Percentiles rank a stretch among this genome's conserved stretches.
phyloP scores from a whole-genome alignment of 1,140 invertebrate species.

The Drosophila punjabiensis region DNA sequence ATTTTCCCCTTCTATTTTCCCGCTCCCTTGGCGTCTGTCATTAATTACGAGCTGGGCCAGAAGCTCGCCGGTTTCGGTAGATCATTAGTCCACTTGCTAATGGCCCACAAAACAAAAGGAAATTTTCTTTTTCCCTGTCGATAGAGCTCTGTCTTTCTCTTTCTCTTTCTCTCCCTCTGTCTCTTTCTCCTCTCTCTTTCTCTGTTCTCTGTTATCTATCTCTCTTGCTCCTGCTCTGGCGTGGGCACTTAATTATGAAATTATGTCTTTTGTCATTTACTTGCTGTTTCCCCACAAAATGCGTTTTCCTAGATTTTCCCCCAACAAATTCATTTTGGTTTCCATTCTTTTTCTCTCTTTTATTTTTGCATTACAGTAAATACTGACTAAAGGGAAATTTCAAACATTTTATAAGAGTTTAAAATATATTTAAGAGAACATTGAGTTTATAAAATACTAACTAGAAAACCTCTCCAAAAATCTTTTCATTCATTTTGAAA shows the following conservation, averaged over 20 bases:
- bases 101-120: conserved; percentile 45
- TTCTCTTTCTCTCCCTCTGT: neutral
- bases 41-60: conserved; percentile 43
- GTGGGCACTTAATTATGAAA: conserved; percentile 55
- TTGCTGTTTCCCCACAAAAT: conserved; percentile 40
- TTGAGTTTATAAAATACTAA: neutral
- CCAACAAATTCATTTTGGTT: conserved; percentile 29
- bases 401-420: neutral
- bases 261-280: conserved; percentile 53
- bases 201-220: neutral
- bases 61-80: conserved; percentile 34
- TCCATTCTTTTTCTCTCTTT: neutral
- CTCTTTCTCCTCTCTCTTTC: neutral
- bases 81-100: conserved; percentile 58
- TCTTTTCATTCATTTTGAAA: neutral
- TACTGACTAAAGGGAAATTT: neutral
- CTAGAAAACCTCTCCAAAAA: too few species aligned
- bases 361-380: conserved; percentile 7
- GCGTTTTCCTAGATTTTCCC: conserved; percentile 41
- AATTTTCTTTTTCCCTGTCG: conserved; percentile 36
- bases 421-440: neutral
- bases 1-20: neutral
- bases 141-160: neutral
- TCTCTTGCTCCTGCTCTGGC: neutral
- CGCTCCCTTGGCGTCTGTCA: conserved; percentile 12